These are phyloP conservation scores for Dicranocentrus wangi DNA, from an alignment of 2,888 invertebrate species.

Conservation along the genomic window DNA sequence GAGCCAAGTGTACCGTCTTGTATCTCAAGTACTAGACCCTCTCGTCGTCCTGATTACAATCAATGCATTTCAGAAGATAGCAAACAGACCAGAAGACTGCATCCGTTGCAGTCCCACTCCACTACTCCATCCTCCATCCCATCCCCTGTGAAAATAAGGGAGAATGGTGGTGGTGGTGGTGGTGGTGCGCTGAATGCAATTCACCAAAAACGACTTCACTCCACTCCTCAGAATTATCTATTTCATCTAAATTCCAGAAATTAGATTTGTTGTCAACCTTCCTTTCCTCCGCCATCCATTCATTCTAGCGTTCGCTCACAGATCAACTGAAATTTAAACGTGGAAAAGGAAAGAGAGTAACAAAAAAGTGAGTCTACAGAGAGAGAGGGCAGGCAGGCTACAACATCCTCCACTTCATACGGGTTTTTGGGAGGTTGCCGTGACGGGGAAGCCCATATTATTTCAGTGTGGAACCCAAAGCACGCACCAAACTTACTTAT, in stretches of 20 bases:
- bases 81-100: background rate
- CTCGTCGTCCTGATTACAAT: background rate
- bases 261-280: conserved; percentile 69
- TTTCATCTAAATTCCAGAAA: conserved; percentile 72
- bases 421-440: too few relatives aligned
- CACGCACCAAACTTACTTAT: conserved; percentile 28
- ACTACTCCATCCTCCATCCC: background rate
- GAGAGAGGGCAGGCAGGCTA: too few relatives aligned
- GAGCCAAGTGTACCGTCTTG: background rate
- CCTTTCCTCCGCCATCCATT: conserved; percentile 44
- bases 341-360: too few relatives aligned
- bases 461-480: background rate
- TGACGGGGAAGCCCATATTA: background rate
- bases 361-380: too few relatives aligned
- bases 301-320: background rate
- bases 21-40: background rate
- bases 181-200: background rate
- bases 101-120: conserved; percentile 1
- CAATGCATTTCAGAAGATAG: background rate
- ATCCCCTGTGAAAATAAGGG: background rate
- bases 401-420: too few relatives aligned
- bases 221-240: conserved; percentile 71
- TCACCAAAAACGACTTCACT: background rate
- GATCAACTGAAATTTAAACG: conserved; percentile 10
- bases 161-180: background rate